A percentile compares a stretch with the other conserved stretches of the same genome.
Conservation (phyloP, 2,797 vertebrate species). For the Sandelia bainsii region DNA sequence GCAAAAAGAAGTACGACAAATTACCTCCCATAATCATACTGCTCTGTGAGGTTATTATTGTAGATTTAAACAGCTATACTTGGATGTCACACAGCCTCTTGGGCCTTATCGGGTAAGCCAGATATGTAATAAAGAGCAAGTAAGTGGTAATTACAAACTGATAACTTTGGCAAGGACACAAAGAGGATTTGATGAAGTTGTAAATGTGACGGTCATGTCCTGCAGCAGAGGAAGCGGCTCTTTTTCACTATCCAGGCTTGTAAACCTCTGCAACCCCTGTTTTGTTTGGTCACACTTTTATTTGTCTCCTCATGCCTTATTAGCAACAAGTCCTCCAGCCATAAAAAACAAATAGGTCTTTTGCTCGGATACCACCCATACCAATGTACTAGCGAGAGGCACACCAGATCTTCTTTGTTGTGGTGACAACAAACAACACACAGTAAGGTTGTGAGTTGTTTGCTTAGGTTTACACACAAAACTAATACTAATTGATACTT, state of each 20-base stretch:
- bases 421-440: background rate
- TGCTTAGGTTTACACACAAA: background rate
- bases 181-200: constrained; percentile 66
- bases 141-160: constrained; percentile 72
- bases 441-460: no score
- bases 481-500: no score
- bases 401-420: background rate
- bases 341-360: background rate
- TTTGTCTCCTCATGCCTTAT: constrained; percentile 63
- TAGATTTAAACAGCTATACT: constrained; percentile 65
- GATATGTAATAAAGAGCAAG: constrained; percentile 71
- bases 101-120: constrained; percentile 67
- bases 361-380: background rate
- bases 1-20: constrained; percentile 71
- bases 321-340: constrained; percentile 10
- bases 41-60: constrained; percentile 62
- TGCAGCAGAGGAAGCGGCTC: constrained; percentile 29
- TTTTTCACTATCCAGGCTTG: constrained; percentile 35
- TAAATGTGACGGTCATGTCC: constrained; percentile 73
- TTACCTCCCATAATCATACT: constrained; percentile 64
- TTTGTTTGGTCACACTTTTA: constrained; percentile 60
- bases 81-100: constrained; percentile 58
- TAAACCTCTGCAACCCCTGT: constrained; percentile 43
- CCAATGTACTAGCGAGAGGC: background rate
- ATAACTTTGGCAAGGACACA: constrained; percentile 75